A percentile compares a stretch with the other conserved stretches of the same genome.
These are phyloP conservation scores for Hyles euphorbiae DNA, from an alignment of 1,140 invertebrate species.

Conservation along the genomic window DNA sequence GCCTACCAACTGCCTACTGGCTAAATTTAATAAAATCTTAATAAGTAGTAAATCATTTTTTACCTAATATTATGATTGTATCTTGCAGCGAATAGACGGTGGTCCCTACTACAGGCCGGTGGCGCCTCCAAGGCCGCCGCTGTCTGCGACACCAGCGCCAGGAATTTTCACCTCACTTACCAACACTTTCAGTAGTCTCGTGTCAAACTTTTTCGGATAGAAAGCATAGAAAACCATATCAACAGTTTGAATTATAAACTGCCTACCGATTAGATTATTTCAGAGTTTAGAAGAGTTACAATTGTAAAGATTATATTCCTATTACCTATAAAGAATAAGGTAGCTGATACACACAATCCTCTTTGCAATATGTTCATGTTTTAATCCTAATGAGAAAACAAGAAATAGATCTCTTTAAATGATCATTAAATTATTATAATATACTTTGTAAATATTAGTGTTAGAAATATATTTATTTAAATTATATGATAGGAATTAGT, in stretches of 20 bases:
- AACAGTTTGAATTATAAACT: not conserved
- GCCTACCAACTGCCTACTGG: not conserved
- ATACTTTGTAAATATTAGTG: constrained; percentile 5
- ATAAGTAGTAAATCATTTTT: no score
- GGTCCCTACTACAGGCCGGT: constrained; percentile 77
- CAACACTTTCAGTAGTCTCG: constrained; percentile 84
- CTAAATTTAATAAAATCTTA: not conserved
- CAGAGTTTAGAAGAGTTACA: no score
- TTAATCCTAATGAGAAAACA: no score
- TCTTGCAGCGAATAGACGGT: constrained; percentile 75
- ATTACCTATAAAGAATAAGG: no score
- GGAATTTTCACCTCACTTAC: constrained; percentile 85
- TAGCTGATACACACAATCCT: no score
- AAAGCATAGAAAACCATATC: not conserved
- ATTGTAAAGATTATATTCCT: no score
- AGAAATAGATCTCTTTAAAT: no score
- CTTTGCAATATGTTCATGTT: no score
- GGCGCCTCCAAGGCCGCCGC: constrained; percentile 54
- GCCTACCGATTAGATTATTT: not conserved
- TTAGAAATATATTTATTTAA: constrained; percentile 8
- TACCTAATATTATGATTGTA: no score
- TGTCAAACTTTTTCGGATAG: constrained; percentile 85
- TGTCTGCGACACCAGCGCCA: constrained; percentile 70
- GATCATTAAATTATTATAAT: no score
- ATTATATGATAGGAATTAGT: not conserved